These are phyloP conservation scores for Muricea muricata DNA, from an alignment of 92 coral and sea anemone species.

Conservation along the genomic window DNA sequence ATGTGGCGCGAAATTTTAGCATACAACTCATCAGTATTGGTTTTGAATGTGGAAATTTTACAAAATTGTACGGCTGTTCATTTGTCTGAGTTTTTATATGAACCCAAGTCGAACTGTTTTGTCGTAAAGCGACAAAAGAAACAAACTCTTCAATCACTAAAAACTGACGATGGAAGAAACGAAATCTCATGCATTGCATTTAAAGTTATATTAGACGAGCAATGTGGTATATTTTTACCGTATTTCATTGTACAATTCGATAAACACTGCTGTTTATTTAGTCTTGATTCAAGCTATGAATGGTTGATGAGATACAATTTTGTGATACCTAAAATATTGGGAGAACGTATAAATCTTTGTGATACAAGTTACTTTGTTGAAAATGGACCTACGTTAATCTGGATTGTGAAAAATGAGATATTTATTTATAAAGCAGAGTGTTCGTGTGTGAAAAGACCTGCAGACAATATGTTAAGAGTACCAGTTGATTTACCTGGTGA, in stretches of 20 bases:
- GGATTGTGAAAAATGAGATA: constrained; percentile 19
- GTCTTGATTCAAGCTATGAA: constrained; percentile 17
- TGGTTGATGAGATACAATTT: constrained; percentile 24
- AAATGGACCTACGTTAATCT: constrained; percentile 31
- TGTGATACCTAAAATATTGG: constrained; percentile 7
- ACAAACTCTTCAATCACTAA: neutral
- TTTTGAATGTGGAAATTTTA: constrained; percentile 21
- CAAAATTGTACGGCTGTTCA: neutral
- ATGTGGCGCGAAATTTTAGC: constrained; percentile 40
- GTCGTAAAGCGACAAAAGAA: constrained; percentile 4
- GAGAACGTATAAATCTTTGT: constrained; percentile 11
- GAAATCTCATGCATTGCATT: constrained; percentile 31
- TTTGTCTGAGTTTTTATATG: constrained; percentile 6
- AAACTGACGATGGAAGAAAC: neutral
- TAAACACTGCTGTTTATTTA: constrained; percentile 14
- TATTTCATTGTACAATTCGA: constrained; percentile 14
- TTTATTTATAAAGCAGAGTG: constrained; percentile 33
- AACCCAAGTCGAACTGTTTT: neutral
- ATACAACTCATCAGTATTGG: constrained; percentile 18
- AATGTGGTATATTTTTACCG: constrained; percentile 32
- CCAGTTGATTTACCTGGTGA: neutral
- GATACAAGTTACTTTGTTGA: constrained; percentile 11
- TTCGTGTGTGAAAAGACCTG: neutral
- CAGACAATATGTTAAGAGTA: constrained; percentile 16
- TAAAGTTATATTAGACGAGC: constrained; percentile 27